Base-by-base conservation (phyloP, 2,888 invertebrate genomes). In the Arenicola marina region DNA sequence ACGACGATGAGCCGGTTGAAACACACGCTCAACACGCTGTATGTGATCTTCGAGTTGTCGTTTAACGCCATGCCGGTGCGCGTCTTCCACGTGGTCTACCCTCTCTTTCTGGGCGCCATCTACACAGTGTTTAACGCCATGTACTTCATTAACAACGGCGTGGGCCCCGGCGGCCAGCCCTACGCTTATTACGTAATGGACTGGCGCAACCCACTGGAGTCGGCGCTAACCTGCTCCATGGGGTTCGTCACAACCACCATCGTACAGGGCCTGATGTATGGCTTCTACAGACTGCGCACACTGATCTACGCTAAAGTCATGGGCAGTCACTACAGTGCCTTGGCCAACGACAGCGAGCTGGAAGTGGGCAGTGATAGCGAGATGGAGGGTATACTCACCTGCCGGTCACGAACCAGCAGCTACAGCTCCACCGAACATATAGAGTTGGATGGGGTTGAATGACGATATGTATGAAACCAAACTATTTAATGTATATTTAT, bases 111-210 rank as follows among this genome's bases (percentile, higher is more conserved):
- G 29, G 80, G 78, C 7, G 76, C 76, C 34, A 54, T 75, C 32
- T 80, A 80, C 66, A 72, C 76, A 18, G 61, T 78, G 33, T 80
- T 78, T 72, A 79, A 80, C 69, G 78, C 76, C 56, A 44, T 77
- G 56, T 79, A 78, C 68, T 80, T 78, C 71, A 73, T 76, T 54
- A 76, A 76, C 63, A 73, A 78, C 46, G 78, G 78, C 2, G 74
- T 74, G 7, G 67, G 69, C 51, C 64, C 75, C 24, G 67, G 74
- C n/a, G 77, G 76, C 1, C 71, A 73, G 51, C 76, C 75, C 64
- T 77, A 75, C 56, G 75, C 75, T 2, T 80, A 80, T 66, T 75
- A 76, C 62, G 72, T 78, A 48, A 66, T 80, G 61, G 76, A 78
- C 70, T 80, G 80, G 80, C 66, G 70, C 46, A 71, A 74, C 59